Evolutionary conservation across 2,888 invertebrate species (phyloP).

Genomic region (Chymomyza fuscimana): DNA sequence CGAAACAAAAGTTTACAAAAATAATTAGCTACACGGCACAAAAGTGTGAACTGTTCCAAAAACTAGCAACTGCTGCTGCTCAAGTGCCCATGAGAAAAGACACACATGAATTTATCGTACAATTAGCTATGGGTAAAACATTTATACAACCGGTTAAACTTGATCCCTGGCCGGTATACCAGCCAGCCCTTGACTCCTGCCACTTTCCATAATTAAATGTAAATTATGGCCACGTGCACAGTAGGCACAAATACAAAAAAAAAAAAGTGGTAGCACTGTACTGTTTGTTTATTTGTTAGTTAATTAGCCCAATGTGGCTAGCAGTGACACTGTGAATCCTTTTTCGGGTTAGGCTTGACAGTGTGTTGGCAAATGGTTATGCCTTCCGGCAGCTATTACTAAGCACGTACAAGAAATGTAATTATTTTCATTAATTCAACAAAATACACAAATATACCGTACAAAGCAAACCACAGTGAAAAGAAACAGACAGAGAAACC

Average conservation of each 20-base stretch:
- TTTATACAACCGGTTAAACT: constrained; percentile 50
- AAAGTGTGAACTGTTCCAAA: constrained; percentile 1
- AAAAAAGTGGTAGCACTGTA: constrained; percentile 37
- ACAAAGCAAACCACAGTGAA: constrained; percentile 13
- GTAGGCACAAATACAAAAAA: not conserved
- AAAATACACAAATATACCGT: constrained; percentile 23
- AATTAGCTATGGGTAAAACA: constrained; percentile 45
- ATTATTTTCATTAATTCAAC: constrained; percentile 59
- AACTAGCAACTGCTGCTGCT: constrained; percentile 32
- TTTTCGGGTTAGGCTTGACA: not conserved
- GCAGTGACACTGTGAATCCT: not conserved
- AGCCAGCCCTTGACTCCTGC: constrained; percentile 12
- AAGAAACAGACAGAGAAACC: constrained; percentile 7
- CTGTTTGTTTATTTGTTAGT: constrained; percentile 56
- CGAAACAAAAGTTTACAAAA: constrained; percentile 1
- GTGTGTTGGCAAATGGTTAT: not conserved
- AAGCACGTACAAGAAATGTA: constrained; percentile 54
- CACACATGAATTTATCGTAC: constrained; percentile 41
- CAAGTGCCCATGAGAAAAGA: constrained; percentile 37
- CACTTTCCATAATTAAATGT: constrained; percentile 60
- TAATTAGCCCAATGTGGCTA: constrained; percentile 46
- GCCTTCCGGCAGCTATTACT: constrained; percentile 7
- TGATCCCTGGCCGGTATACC: constrained; percentile 15
- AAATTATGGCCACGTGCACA: constrained; percentile 55
- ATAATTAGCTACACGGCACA: not conserved